Conservation (phyloP, 1,140 invertebrate genomes). For the Brachionus rubens region DNA sequence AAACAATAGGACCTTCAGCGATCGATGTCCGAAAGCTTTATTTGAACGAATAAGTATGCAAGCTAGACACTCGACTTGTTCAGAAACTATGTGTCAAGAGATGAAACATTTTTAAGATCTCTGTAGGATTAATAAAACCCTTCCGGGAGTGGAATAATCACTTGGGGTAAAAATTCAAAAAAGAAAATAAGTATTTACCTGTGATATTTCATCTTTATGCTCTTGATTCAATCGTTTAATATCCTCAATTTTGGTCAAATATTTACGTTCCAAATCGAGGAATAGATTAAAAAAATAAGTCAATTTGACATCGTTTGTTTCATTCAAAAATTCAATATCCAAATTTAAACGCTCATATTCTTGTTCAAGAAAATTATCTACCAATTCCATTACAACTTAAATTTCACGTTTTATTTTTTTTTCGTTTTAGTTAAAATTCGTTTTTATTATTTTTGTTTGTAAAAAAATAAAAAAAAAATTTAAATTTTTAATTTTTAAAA, state of each 20-base stretch:
- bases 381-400: background rate
- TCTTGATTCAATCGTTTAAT: conserved; percentile 27
- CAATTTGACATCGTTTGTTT: background rate
- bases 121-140: too few species aligned
- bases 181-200: background rate
- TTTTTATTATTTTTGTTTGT: background rate
- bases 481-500: background rate
- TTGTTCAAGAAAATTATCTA: conserved; percentile 6
- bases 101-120: too few species aligned
- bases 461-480: conserved; percentile 10
- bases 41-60: too few species aligned
- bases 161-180: background rate
- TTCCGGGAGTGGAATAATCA: background rate
- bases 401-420: background rate
- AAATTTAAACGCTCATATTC: conserved; percentile 2
- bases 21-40: too few species aligned
- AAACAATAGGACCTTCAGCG: too few species aligned
- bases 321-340: background rate
- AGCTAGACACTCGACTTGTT: too few species aligned
- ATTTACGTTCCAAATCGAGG: background rate
- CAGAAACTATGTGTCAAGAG: too few species aligned
- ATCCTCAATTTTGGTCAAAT: conserved; percentile 17
- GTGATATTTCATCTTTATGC: conserved; percentile 22
- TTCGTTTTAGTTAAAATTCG: background rate
- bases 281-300: conserved; percentile 35